phyloP scores from a whole-genome alignment of 2,113 vertebrate genomes.

The Taxidea taxus region DNA sequence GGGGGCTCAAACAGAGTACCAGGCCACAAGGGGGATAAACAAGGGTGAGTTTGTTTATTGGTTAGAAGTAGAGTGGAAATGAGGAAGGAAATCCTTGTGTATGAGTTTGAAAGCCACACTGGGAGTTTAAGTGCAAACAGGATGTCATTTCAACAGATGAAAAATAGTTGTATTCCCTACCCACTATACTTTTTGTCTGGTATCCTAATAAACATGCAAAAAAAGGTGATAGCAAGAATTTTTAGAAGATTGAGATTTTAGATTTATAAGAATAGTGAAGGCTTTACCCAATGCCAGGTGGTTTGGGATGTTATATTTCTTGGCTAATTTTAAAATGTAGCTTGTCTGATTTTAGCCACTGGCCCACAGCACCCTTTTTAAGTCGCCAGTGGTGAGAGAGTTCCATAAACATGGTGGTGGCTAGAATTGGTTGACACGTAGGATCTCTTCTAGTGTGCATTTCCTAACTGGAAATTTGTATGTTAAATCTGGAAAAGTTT shows the following conservation, averaged over 20 bases:
- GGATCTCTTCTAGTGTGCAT: neutral
- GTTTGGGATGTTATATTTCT: neutral
- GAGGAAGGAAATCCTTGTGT: neutral
- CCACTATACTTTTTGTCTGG: neutral
- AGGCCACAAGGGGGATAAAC: neutral
- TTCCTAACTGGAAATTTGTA: constrained; percentile 51
- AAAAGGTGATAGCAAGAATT: neutral
- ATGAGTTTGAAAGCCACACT: neutral
- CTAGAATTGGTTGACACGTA: neutral
- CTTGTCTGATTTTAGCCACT: neutral
- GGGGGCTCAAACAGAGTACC: neutral
- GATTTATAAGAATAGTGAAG: neutral
- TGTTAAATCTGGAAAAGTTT: constrained; percentile 27
- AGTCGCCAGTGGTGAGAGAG: neutral
- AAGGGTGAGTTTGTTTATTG: neutral
- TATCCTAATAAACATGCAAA: neutral
- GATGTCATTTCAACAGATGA: neutral
- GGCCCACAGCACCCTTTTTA: neutral
- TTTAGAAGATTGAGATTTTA: neutral
- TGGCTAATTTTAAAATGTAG: neutral
- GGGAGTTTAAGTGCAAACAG: neutral
- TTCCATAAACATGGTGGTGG: constrained; percentile 10
- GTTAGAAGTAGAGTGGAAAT: neutral
- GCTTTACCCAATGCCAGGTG: neutral
- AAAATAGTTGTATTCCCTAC: neutral